phyloP scores from a whole-genome alignment of 1,140 invertebrate genomes.

The Archegozetes longisetosus region DNA sequence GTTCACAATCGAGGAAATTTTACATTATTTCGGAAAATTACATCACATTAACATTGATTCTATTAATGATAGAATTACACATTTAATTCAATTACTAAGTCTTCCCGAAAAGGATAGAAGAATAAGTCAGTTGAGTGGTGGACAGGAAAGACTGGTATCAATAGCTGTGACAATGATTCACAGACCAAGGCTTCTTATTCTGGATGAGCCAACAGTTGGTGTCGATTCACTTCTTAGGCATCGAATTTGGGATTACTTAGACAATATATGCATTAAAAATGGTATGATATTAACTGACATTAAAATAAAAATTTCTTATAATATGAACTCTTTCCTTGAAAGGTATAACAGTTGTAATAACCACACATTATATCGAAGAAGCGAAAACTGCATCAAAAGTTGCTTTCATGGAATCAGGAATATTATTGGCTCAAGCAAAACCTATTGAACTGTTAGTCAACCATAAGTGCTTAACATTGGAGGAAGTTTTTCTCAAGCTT shows the following conservation, averaged over 20 bases:
- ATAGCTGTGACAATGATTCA: conserved; percentile 83
- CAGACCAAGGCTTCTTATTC: conserved; percentile 80
- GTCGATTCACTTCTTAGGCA: conserved; percentile 73
- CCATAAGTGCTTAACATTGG: conserved; percentile 29
- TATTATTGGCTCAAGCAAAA: conserved; percentile 27
- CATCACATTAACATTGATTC: conserved; percentile 51
- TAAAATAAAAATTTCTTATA: too few species aligned
- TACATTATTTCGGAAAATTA: conserved; percentile 91
- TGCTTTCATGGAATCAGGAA: conserved; percentile 30
- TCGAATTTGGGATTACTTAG: conserved; percentile 29
- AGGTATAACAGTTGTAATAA: conserved; percentile 39
- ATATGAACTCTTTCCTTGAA: conserved; percentile 72
- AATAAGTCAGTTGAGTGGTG: conserved; percentile 46
- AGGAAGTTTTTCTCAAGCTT: conserved; percentile 79
- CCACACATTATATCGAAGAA: conserved; percentile 34
- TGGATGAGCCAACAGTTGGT: conserved; percentile 87
- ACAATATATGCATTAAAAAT: conserved; percentile 7
- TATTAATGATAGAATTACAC: conserved; percentile 52
- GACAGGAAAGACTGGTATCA: conserved; percentile 76
- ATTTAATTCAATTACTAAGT: conserved; percentile 74
- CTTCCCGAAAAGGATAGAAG: conserved; percentile 38
- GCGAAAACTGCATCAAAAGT: conserved; percentile 28
- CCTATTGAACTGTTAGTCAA: conserved; percentile 25
- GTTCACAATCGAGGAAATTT: conserved; percentile 82
- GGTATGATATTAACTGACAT: too few species aligned